Evolutionary conservation across 35 echinoderm and acorn worm species (phyloP), one percentile per base, ranked within the genome.

Genomic region (Stichopus chloronotus): DNA sequence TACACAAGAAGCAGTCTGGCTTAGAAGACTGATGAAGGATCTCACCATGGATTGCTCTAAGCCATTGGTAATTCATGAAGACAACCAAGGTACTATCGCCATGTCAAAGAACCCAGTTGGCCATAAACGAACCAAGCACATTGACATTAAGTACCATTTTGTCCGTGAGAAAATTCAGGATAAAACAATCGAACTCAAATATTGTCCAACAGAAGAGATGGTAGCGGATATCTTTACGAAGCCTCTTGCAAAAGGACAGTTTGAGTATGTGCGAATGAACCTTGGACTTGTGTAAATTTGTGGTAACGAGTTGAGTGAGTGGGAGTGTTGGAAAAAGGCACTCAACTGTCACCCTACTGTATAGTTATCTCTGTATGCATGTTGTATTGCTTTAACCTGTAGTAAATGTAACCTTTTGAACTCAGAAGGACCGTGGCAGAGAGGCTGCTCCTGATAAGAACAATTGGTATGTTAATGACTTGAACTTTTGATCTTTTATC

Each of bases 81-180:
- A 92, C 19, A 92, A 82, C 56, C 90, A 63, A 63, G 77, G 90
- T 13, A 58, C 90, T 20, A 82, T 92, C 58, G 90, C 90, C 10
- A 25, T 92, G 58, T 14, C 72, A 21, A 92, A 78, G 23, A 78
- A 81, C 17, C 90, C n/a, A 16, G 77, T 92, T 13, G 57, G 57
- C 25, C 77, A 78, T 63, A 24, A 55, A 72, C 43, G 78, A 52
- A 79, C 21, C 52, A 92, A 92, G 24, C 90, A 92, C 23, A 92
- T 92, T 63, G 77, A 92, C 78, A 92, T 92, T 3, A 23, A 81
- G 53, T 92, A 58, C 56, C 90, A 92, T 58, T 79, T 92, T 78
- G 78, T 82, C 8, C 19, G 69, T 4, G 9, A 92, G 11, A 56
- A 23, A 10, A 55, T 92, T 20, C 57, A 92, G 43, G 57, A 82